These are phyloP conservation scores for Onthophagus sagittarius DNA, from an alignment of 2,888 invertebrate genomes.

Conservation along the genomic window DNA sequence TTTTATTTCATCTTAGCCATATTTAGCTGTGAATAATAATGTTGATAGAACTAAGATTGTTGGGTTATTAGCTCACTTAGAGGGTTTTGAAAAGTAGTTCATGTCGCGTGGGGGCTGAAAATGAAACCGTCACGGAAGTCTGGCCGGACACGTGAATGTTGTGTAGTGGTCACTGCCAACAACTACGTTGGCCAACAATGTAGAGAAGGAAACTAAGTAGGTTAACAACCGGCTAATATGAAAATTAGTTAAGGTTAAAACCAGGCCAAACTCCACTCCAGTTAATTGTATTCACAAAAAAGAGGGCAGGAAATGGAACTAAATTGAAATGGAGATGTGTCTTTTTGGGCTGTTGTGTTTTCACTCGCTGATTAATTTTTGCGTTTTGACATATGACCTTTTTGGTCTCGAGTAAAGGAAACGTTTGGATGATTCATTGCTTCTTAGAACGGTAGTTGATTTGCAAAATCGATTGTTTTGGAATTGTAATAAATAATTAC, in stretches of 20 bases:
- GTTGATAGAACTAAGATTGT: too few relatives aligned
- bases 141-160: neutral
- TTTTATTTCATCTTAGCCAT: too few relatives aligned
- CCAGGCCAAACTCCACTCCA: neutral
- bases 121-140: neutral
- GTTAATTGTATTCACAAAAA: neutral
- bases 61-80: neutral
- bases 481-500: too few relatives aligned
- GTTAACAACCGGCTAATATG: slow-evolving; percentile 5
- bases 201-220: slow-evolving; percentile 1
- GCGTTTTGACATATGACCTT: neutral
- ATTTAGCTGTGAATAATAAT: too few relatives aligned
- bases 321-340: neutral
- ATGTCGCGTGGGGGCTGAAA: neutral
- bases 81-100: neutral
- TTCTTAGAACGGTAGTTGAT: neutral
- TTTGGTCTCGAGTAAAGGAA: neutral
- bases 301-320: neutral
- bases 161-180: neutral
- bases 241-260: neutral
- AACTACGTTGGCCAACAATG: slow-evolving; percentile 2
- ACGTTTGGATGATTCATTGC: neutral
- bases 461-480: neutral
- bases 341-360: neutral
- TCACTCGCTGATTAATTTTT: too few relatives aligned